These are phyloP conservation scores for Stomorhina lunata DNA, from an alignment of 2,888 invertebrate genomes.

Conservation along the genomic window DNA sequence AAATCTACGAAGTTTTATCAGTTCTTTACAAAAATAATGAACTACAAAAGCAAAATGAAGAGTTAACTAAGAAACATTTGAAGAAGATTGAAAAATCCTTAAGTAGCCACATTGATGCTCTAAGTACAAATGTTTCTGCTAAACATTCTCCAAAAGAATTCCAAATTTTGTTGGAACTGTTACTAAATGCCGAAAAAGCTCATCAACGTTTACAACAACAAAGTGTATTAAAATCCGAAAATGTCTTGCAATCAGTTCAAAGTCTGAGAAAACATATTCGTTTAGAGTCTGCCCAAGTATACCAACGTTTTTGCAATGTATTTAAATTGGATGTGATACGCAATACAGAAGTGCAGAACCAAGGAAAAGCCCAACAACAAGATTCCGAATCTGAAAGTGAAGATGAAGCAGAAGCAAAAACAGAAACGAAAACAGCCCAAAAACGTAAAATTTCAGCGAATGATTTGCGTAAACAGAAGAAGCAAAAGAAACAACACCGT, in stretches of 20 bases:
- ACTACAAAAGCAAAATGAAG: slow-evolving; percentile 69
- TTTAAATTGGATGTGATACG: slow-evolving; percentile 68
- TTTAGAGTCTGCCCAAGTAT: slow-evolving; percentile 68
- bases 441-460: slow-evolving; percentile 57
- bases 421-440: slow-evolving; percentile 31
- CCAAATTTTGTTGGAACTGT: slow-evolving; percentile 69
- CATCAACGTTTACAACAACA: slow-evolving; percentile 66
- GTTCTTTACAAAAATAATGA: slow-evolving; percentile 83
- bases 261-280: slow-evolving; percentile 69
- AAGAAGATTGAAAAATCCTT: slow-evolving; percentile 70
- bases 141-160: slow-evolving; percentile 71
- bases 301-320: slow-evolving; percentile 70
- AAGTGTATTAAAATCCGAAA: slow-evolving; percentile 47
- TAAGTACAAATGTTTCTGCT: slow-evolving; percentile 41
- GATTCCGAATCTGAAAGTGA: slow-evolving; percentile 4
- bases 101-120: slow-evolving; percentile 61
- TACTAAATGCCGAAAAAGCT: slow-evolving; percentile 68
- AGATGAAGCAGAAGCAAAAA: slow-evolving; percentile 24
- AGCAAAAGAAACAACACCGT: slow-evolving; percentile 73
- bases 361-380: slow-evolving; percentile 18
- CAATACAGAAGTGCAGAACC: slow-evolving; percentile 56
- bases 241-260: slow-evolving; percentile 66
- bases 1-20: slow-evolving; percentile 85
- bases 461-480: slow-evolving; percentile 70
- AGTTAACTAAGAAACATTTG: slow-evolving; percentile 66